Conservation (phyloP, 2,797 vertebrate genomes). For the Pantherophis alleghaniensis region DNA sequence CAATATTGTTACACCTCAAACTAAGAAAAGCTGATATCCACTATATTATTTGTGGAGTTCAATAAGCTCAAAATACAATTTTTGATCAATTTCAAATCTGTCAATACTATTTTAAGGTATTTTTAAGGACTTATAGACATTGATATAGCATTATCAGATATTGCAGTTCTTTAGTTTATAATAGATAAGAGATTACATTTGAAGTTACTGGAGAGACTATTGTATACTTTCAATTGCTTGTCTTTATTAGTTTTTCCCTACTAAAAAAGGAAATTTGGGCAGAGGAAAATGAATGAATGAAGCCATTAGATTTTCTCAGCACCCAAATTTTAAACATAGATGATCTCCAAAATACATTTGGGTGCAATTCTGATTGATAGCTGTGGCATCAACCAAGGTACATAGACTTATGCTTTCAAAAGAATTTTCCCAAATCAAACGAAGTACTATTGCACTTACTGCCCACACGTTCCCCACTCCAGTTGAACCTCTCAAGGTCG, state of each 20-base stretch:
- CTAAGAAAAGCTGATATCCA: background rate
- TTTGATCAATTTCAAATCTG: background rate
- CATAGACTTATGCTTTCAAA: background rate
- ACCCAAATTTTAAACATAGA: background rate
- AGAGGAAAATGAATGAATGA: background rate
- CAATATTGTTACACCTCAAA: background rate
- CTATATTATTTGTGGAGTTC: background rate
- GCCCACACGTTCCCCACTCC: constrained; percentile 92
- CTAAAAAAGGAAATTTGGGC: background rate
- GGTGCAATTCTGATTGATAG: background rate
- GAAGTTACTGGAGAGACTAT: background rate
- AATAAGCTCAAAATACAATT: background rate
- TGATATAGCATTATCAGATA: background rate
- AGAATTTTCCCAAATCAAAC: background rate
- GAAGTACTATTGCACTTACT: constrained; percentile 77
- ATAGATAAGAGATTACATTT: background rate
- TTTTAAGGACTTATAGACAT: background rate
- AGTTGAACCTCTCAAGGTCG: constrained; percentile 89
- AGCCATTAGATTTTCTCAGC: background rate
- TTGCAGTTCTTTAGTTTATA: background rate
- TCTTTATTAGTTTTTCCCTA: background rate
- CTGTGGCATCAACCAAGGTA: background rate
- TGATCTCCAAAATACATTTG: background rate
- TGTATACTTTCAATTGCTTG: background rate
- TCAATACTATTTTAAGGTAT: background rate